Evolutionary conservation across 2,888 invertebrate genomes (phyloP), one percentile per base, ranked within the genome.

Genomic region (Sinopyrophorus schimmeli): DNA sequence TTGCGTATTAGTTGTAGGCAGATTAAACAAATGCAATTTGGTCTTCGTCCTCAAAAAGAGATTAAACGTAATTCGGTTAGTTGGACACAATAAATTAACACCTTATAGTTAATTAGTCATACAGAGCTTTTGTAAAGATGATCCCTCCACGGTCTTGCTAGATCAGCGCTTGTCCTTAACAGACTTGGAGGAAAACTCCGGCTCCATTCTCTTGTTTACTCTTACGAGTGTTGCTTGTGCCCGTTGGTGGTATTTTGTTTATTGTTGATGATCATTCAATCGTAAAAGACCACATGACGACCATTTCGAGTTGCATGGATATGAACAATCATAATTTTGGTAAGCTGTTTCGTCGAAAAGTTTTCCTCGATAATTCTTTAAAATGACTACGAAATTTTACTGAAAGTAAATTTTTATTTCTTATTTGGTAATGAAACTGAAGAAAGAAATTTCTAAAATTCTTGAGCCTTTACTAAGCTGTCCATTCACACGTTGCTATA

Each of bases 261-360:
- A 9, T 26, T 40, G n/a, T n/a, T n/a, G n/a, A 27, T 14, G 38
- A 16, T n/a, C 12, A 16, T 20, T 38, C 15, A 12, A 38, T 26
- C 17, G 17, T 17, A 26, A n/a, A 6, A 1, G 21, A 21, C 30
- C 30, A 28, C 5, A 40, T 30, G 30, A 28, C 40, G 28, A 14
- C 15, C n/a, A 39, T 35, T 11, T 24, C 11, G 18, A 16, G 23
- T 20, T 21, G 53, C 40, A 43, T 52, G 59, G 58, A 61, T 55
- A 58, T 59, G 60, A 48, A 46, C 43, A 18, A 27, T 10, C 9
- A 31, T 15, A 50, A 44, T 47, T 48, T 48, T 7, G 60, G 62
- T 59, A 47, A 60, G 53, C 20, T 7, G 21, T 23, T 24, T 35
- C 14, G 15, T 32, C 24, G 35, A 23, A 24, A n/a, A 24, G 12